Evolutionary conservation across 2,888 invertebrate genomes (phyloP), one percentile per base, ranked within the genome.

Genomic region (Agrenia bidenticulata): DNA sequence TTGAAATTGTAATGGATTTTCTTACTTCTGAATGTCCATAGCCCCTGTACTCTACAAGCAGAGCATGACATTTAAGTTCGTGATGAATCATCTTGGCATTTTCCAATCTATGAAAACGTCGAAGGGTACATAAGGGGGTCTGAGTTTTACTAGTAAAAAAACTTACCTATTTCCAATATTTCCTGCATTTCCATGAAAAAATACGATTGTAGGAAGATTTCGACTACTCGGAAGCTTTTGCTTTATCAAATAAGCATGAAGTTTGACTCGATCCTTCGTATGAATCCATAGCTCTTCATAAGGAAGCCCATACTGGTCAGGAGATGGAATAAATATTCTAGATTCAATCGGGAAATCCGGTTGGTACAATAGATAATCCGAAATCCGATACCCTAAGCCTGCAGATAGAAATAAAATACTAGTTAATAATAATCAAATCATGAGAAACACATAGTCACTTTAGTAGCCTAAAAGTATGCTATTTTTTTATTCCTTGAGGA

Each of bases 181-280:
- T 15, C 96, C 96, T 60, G 96, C 96, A 85, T 96, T 97, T 5
- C 96, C 96, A 83, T 97, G 96, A 73, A 96, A 88, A 81, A 91
- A 94, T 58, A 96, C 82, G 78, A 96, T 83, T 11, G 95, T 95
- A 0, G 93, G 92, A 60, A 86, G 87, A 77, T 85, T 84, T 73
- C 86, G 85, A 75, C 86, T 86, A 70, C 86, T 85, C 53, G 85
- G 85, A 66, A 84, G 84, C 1, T 86, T 82, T 79, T 92, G 92
- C 77, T 87, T 85, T 69, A 93, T 88, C 77, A 92, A 87, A 79
- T 89, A 92, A 80, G 90, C 87, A 77, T 93, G 92, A 58, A 93
- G 82, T 77, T 87, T 85, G 2, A 87, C 85, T 24, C 89, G 89
- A 83, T 92, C 92, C 60, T 84, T 83, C 60, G 88, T 88, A 78